Evolutionary conservation across 2,113 vertebrate genomes (phyloP).

Genomic region (Smithornis capensis): DNA sequence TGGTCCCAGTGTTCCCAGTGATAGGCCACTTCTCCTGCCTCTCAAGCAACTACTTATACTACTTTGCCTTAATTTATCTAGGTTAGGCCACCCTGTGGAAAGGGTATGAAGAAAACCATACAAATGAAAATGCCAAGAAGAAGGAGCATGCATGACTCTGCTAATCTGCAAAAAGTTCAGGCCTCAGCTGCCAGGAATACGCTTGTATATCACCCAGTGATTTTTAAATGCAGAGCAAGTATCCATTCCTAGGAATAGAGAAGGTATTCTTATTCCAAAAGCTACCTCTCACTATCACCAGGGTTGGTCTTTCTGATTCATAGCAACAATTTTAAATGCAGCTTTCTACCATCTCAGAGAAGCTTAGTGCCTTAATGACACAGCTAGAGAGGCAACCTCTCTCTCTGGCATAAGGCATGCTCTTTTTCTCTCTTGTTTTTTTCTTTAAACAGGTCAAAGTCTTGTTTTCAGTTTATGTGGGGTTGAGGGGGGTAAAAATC

Average conservation of each 20-base stretch:
- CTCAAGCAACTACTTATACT: background rate
- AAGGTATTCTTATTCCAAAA: background rate
- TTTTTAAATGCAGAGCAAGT: background rate
- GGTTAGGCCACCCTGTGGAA: background rate
- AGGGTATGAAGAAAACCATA: background rate
- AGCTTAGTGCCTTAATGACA: background rate
- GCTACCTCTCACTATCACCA: background rate
- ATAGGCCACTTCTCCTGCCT: background rate
- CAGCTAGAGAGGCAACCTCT: background rate
- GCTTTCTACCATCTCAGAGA: background rate
- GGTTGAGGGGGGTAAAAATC: background rate
- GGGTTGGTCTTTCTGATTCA: background rate
- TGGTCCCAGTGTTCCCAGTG: background rate
- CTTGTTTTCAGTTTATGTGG: background rate
- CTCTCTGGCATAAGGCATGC: background rate
- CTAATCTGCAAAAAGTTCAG: background rate
- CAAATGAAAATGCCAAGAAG: background rate
- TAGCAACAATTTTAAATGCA: background rate
- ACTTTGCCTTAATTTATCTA: background rate
- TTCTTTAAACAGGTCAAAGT: background rate
- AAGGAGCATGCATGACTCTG: background rate
- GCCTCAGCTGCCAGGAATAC: background rate
- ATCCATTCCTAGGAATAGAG: background rate
- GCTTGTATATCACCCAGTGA: background rate
- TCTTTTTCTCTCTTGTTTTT: background rate